A percentile compares a stretch with the other conserved stretches of the same genome.
phyloP scores from a whole-genome alignment of 2,113 vertebrate species.

The Illadopsis cleaveri region DNA sequence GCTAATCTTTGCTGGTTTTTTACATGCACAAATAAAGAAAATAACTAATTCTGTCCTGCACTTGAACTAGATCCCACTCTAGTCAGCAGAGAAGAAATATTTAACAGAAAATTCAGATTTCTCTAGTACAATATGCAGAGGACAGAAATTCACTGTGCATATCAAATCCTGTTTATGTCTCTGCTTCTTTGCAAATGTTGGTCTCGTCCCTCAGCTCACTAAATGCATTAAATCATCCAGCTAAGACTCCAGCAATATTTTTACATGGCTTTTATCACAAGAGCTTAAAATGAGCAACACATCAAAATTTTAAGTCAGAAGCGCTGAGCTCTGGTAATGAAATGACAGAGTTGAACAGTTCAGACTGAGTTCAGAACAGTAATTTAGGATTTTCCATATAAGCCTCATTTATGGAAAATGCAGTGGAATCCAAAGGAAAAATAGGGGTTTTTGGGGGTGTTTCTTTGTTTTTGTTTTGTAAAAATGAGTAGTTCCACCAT shows the following conservation, averaged over 20 bases:
- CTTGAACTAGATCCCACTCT: not conserved
- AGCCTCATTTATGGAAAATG: not conserved
- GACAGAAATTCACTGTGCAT: not conserved
- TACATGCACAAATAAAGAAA: not conserved
- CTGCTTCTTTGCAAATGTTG: not conserved
- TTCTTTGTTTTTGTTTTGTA: not conserved
- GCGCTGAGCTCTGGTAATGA: not conserved
- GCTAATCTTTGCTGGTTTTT: not conserved
- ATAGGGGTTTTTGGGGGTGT: not conserved
- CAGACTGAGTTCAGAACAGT: conserved; percentile 7
- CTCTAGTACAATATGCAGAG: not conserved
- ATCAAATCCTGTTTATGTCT: not conserved
- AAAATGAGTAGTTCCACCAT: not conserved
- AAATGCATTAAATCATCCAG: conserved; percentile 1
- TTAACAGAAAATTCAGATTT: not conserved
- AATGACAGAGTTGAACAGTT: conserved; percentile 32
- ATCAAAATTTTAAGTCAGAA: conserved; percentile 20
- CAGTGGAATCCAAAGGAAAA: not conserved
- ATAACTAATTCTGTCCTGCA: not conserved
- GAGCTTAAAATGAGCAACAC: conserved; percentile 5
- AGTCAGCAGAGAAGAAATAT: not conserved
- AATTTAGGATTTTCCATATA: conserved; percentile 4
- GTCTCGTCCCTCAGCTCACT: not conserved
- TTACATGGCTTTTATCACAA: conserved; percentile 24
- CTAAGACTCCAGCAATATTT: conserved; percentile 25